phyloP scores from a whole-genome alignment of 2,113 vertebrate species.

The Cnemophilus loriae region DNA sequence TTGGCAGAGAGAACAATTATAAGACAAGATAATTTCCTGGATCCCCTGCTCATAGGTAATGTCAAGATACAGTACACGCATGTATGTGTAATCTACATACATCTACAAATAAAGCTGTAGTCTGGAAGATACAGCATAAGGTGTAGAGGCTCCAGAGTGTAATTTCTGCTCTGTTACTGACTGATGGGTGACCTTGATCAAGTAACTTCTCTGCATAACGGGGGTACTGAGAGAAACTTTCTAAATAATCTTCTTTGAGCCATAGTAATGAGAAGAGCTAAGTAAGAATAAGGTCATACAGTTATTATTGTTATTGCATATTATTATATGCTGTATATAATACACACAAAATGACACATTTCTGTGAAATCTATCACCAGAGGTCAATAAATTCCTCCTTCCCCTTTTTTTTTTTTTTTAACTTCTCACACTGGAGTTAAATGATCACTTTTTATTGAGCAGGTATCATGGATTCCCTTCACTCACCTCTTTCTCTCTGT shows the following conservation, averaged over 20 bases:
- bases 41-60: neutral
- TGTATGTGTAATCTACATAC: neutral
- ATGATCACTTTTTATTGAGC: neutral
- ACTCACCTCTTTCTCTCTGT: neutral
- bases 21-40: neutral
- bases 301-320: neutral
- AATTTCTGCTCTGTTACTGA: neutral
- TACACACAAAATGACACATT: neutral
- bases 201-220: neutral
- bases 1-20: neutral
- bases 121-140: neutral
- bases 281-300: neutral
- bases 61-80: fast-evolving
- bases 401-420: fast-evolving
- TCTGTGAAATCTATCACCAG: neutral
- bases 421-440: neutral
- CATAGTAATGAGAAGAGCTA: neutral
- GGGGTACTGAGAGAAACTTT: neutral
- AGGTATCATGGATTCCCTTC: neutral
- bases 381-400: neutral
- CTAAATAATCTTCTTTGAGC: neutral
- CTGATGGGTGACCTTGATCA: neutral
- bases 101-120: neutral
- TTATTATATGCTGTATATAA: neutral
- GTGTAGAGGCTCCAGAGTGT: neutral